Base-by-base conservation (phyloP, 2,888 invertebrate genomes). In the Caenorhabditis sinica region DNA sequence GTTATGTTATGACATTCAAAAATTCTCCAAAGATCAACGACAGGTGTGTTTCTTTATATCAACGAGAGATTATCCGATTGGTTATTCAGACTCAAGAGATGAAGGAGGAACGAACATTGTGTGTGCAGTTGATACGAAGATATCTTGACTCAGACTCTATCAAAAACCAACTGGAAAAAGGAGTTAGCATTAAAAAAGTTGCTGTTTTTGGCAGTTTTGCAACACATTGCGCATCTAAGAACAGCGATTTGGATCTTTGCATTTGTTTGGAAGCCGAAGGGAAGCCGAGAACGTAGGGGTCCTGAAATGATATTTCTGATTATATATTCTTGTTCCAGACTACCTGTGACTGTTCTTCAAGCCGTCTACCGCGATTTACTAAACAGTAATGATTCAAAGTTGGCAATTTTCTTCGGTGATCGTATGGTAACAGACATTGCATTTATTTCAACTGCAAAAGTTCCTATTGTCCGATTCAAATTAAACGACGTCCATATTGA, bases 201-300 rank as follows among this genome's bases (percentile, higher is more conserved):
- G 69, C 61, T 20, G 69, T 63, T 1, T 77, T 77, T 17, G 77
- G 77, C 5, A 77, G 77, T 11, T 77, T 69, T 23, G 23, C 69
- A 1, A 77, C 77, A 2, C 61, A 51, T 1, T 77, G 77, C 36
- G 77, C 69, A 9, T 51, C 69, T 0, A 77, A 63, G n/a, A 51
- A 71, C 15, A 77, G 77, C 25, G 77, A 77, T 30, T 13, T 77
- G 1, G 77, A 77, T 30, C 23, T 77, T 11, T 77, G 77, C 49
- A 51, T 77, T 4, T 77, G 77, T 25, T 69, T 61, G 5, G 9
- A 33, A 1, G 4, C 5, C 5, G n/a, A 20, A 45, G 28, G 11
- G 1, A 40, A 23, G 13, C 36, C 13, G 9, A 25, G 13, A 4
- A 23, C 43, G 76, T 76, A 28, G 60, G 76, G 13, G 13, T 28